Conservation (phyloP, 2,888 invertebrate species). For the Cloeon dipterum region DNA sequence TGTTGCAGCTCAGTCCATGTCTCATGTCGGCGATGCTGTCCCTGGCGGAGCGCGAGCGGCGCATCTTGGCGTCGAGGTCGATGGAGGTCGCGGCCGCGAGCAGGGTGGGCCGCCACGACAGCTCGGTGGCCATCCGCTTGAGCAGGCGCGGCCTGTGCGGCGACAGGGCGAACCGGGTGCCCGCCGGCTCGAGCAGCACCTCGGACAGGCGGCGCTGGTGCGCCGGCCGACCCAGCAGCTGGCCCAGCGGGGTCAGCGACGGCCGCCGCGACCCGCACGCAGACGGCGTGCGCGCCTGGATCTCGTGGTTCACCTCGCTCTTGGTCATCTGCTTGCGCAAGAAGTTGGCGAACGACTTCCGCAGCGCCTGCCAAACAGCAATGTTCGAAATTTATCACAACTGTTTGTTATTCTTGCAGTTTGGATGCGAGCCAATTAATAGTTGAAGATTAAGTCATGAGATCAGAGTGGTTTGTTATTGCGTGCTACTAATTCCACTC, state of each 20-base stretch:
- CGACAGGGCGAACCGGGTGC: conserved; percentile 1
- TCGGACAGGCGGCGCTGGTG: conserved; percentile 30
- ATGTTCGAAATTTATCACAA: too few relatives aligned
- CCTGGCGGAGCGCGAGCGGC: conserved; percentile 6
- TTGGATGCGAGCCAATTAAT: too few relatives aligned
- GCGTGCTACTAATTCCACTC: too few relatives aligned
- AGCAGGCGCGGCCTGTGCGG: conserved; percentile 12
- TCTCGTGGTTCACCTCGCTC: conserved; percentile 44
- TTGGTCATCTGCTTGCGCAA: conserved; percentile 55
- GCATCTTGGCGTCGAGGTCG: conserved; percentile 3
- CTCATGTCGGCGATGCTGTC: conserved; percentile 3
- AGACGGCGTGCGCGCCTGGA: conserved; percentile 48
- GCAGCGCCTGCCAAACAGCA: conserved; percentile 19
- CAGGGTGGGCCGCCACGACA: conserved; percentile 21
- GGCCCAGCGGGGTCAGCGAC: conserved; percentile 33
- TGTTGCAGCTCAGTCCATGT: conserved; percentile 8
- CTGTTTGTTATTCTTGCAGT: too few relatives aligned
- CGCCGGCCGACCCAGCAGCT: conserved; percentile 14
- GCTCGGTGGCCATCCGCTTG: conserved; percentile 24
- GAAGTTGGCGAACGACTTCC: conserved; percentile 51
- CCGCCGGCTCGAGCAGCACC: conserved; percentile 21
- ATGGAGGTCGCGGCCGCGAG: conserved; percentile 4
- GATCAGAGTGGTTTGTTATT: too few relatives aligned
- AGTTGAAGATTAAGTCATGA: too few relatives aligned
- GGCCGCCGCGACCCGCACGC: conserved; percentile 52